These are phyloP conservation scores for Coenobita brevimanus DNA, from an alignment of 1,140 invertebrate species.

Conservation along the genomic window DNA sequence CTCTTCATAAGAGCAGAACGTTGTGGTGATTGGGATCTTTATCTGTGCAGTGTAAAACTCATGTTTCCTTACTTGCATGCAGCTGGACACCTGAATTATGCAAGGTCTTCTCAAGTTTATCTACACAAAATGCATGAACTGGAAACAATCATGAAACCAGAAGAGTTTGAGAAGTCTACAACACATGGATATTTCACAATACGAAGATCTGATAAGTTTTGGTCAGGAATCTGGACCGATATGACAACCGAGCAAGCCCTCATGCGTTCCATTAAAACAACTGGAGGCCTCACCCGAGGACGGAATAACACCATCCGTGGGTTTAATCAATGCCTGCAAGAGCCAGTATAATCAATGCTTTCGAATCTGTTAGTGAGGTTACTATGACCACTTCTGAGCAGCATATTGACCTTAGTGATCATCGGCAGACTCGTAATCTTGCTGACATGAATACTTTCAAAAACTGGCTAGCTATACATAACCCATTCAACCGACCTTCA, in stretches of 20 bases:
- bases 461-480: slow-evolving; percentile 14
- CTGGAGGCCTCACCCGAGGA: slow-evolving; percentile 16
- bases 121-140: not conserved
- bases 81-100: slow-evolving; percentile 21
- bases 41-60: not conserved
- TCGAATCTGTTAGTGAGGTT: too few species aligned
- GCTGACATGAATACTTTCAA: slow-evolving; percentile 21
- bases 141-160: not conserved
- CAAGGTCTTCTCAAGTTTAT: not conserved
- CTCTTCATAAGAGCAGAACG: not conserved
- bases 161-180: slow-evolving; percentile 6
- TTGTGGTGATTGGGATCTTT: slow-evolving; percentile 9
- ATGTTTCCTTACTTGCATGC: slow-evolving; percentile 3
- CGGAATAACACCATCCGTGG: not conserved
- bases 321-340: not conserved
- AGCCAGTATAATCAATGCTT: too few species aligned
- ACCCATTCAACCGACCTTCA: slow-evolving; percentile 4
- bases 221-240: slow-evolving; percentile 23
- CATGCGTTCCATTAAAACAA: slow-evolving; percentile 27
- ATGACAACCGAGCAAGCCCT: slow-evolving; percentile 19
- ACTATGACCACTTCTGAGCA: too few species aligned
- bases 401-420: not conserved
- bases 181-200: slow-evolving; percentile 3
- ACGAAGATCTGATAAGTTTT: not conserved
- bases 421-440: slow-evolving; percentile 15